Evolutionary conservation across 2,888 invertebrate genomes (phyloP), one percentile per base, ranked within the genome.

Genomic region (Theristus sp.): DNA sequence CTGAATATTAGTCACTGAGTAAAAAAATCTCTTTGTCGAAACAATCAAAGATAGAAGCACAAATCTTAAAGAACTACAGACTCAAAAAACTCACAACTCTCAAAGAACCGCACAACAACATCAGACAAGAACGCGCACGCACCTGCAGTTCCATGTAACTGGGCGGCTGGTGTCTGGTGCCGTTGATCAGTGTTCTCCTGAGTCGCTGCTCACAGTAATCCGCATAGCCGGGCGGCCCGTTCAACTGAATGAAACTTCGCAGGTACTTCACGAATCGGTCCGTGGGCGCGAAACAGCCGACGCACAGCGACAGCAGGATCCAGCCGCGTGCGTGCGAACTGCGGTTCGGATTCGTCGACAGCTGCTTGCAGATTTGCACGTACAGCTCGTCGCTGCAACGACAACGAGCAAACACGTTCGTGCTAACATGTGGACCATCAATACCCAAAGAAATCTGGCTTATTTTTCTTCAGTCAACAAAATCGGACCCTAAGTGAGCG

Each of bases 231-330:
- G 93, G 90, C 0, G 96, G 96, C 0, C 96, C 96, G 75, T 67
- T 61, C 58, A 96, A 93, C 52, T 90, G 82, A 65, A 99, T 96
- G 73, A 99, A 98, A 28, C 93, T 91, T 66, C 93, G 80, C 62
- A 98, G 79, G 75, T 96, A 96, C 73, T 87, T 93, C 22, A 94
- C 89, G 72, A 67, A 62, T 55, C 55, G 24, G 29, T 93, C 91
- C n/a, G 93, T 90, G 0, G 98, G 98, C 20, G 96, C 94, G 76
- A 99, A 99, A 75, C 98, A 98, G 46, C 98, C 96, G 0, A 96
- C 94, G 78, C 98, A 99, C 1, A 99, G 79, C 0, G 96, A 94
- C 24, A 99, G 78, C 31, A 99, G 79, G 67, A 98, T 98, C 98
- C 98, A 99, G 38, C 98, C 98, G 66, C 98, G 81, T 1, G 96